phyloP scores from a whole-genome alignment of 2,888 invertebrate species.

The Tineola bisselliella region DNA sequence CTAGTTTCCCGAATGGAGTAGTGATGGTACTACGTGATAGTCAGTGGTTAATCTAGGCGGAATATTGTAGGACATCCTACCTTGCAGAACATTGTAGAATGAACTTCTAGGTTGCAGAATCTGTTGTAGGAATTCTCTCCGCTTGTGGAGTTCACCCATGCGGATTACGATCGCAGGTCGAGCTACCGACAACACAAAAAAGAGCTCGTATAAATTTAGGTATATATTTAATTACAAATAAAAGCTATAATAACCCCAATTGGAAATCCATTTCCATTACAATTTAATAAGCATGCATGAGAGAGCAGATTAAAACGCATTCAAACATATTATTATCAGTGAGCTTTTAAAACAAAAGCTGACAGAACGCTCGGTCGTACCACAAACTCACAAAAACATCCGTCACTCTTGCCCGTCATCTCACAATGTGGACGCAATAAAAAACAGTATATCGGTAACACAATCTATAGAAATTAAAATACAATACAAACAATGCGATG shows the following conservation, averaged over 20 bases:
- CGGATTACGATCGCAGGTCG: too few relatives aligned
- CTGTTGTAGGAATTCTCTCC: too few relatives aligned
- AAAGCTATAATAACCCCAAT: neutral
- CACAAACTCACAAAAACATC: slow-evolving; percentile 30
- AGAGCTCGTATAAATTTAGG: too few relatives aligned
- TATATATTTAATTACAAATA: neutral
- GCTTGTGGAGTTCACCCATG: too few relatives aligned
- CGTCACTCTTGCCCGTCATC: slow-evolving; percentile 27
- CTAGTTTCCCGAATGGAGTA: too few relatives aligned
- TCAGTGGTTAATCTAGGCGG: too few relatives aligned
- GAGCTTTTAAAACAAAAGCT: slow-evolving; percentile 12
- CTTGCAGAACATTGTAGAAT: too few relatives aligned
- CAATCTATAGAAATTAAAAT: slow-evolving; percentile 62
- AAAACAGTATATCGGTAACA: slow-evolving; percentile 64
- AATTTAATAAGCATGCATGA: neutral
- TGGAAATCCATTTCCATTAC: neutral
- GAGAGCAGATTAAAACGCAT: neutral
- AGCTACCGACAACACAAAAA: too few relatives aligned
- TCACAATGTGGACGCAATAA: slow-evolving; percentile 36
- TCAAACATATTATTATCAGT: slow-evolving; percentile 13
- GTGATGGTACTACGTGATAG: too few relatives aligned
- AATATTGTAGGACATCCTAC: too few relatives aligned
- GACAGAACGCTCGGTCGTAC: neutral
- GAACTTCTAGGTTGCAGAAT: too few relatives aligned
- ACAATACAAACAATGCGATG: slow-evolving; percentile 64